Evolutionary conservation across 2,888 invertebrate species (phyloP), one percentile per base, ranked within the genome.

Genomic region (Perithous albicinctus): DNA sequence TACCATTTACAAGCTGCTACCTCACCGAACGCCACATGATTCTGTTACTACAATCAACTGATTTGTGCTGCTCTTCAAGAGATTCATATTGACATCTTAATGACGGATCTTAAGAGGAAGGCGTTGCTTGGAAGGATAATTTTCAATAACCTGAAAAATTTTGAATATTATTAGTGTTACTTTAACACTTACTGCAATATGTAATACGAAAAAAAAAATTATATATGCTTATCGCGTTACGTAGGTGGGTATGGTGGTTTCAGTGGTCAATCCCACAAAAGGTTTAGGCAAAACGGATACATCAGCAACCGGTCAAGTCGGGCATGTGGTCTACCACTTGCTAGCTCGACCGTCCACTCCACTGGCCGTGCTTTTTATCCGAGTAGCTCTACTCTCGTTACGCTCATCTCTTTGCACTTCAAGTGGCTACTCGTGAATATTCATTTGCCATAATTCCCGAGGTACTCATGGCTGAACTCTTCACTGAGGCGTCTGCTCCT

Each of bases 341-440:
- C 54, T 43, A 18, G 18, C 41, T 46, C 26, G 41, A 43, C 26
- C 67, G 46, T 56, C 61, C 48, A 51, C 35, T 61, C n/a, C n/a
- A n/a, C n/a, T n/a, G 29, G 51, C 63, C n/a, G n/a, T 66, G 41
- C 59, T 72, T 32, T 72, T 77, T 59, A 73, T 54, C 51, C 61
- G 73, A 73, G 67, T 54, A 64, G 18, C 41, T 67, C 43, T 10
- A 26, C 66, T 77, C 77, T 72, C 76, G 72, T 76, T 80, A 80
- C 76, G 29, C 66, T 51, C 80, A 43, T 73, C 54, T 67, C 77
- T 69, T 77, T 38, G 20, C 77, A 67, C 72, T 63, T 69, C 12
- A 29, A n/a, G 54, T 20, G 38, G 43, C 23, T 41, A 32, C 51
- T 77, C 48, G 41, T 73, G 73, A 77, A 80, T 80, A 80, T 80